Base-by-base conservation (phyloP, 2,888 invertebrate genomes). In the Cryptus armator region DNA sequence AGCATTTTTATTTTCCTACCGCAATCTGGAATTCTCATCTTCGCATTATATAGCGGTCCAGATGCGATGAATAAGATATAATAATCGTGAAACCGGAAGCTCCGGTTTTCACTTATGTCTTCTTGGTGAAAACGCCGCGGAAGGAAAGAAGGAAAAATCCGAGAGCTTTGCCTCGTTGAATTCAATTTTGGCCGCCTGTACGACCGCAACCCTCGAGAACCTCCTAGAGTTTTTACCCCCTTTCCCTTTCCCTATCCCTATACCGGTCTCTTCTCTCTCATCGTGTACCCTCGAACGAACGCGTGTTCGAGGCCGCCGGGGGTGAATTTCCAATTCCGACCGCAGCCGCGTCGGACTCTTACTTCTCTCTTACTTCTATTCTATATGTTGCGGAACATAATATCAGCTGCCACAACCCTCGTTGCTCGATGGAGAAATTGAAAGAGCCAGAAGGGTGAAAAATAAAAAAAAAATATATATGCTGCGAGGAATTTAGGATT, bases 291-390 rank as follows among this genome's bases (percentile, higher is more conserved):
- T 76, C 79, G 53, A 76, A 82, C 75, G 75, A 64, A 67, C 66
- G 82, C 82, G 85, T 70, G 78, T 79, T 85, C 81, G 68, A 74
- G 70, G 56, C 29, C 62, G 62, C 74, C 66, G 53, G 68, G 67
- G 79, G 71, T 82, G 79, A 82, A 85, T 85, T 85, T 85, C 80
- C 85, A 85, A 85, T 85, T 82, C 79, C 82, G 67, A 85, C 85
- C 85, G 53, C 85, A 76, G 67, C 82, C 75, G 62, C 24, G 62
- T 10, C 51, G 29, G 67, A 67, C 76, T 70, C 19, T n/a, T 62
- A 53, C 62, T 64, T 80, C 62, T 62, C 68, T 37, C 67, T 46
- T 59, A n/a, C 16, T 53, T 48, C 44, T 53, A n/a, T 79, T 71
- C 66, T 67, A 56, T 77, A 77, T 56, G 56, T 16, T 9, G 19